phyloP scores from a whole-genome alignment of 1,140 invertebrate species.

The Drosophila athabasca region DNA sequence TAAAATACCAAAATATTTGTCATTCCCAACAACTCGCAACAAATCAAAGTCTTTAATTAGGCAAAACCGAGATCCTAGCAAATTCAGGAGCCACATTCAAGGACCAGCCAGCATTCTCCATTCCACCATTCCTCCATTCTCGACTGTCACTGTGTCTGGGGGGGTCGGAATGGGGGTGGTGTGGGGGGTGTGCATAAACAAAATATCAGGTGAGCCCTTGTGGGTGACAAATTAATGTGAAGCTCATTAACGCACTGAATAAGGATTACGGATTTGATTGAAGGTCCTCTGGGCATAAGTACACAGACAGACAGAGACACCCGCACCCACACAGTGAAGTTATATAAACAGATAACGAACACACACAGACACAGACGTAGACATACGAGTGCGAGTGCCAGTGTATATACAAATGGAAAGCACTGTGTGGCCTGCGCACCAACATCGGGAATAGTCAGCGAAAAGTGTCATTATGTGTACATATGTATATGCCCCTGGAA shows the following conservation, averaged over 20 bases:
- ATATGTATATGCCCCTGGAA: slow-evolving; percentile 38
- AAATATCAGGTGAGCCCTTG: slow-evolving; percentile 69
- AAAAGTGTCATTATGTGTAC: slow-evolving; percentile 74
- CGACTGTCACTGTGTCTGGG: slow-evolving; percentile 28
- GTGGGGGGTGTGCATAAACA: slow-evolving; percentile 22
- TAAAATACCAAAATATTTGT: too few species aligned
- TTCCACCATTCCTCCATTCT: neutral
- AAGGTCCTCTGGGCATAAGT: slow-evolving; percentile 71
- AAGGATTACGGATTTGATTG: slow-evolving; percentile 79
- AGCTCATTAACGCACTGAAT: slow-evolving; percentile 81
- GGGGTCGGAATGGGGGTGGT: too few species aligned
- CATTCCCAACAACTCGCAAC: too few species aligned
- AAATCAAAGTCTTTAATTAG: slow-evolving; percentile 12
- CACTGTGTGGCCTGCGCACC: slow-evolving; percentile 48
- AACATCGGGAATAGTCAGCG: slow-evolving; percentile 45
- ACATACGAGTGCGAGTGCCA: slow-evolving; percentile 10
- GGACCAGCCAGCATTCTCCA: slow-evolving; percentile 28
- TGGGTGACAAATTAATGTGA: slow-evolving; percentile 76
- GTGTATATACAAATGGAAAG: slow-evolving; percentile 48
- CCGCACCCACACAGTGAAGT: neutral
- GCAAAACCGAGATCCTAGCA: slow-evolving; percentile 3
- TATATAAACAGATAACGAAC: slow-evolving; percentile 47
- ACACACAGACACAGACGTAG: slow-evolving; percentile 20
- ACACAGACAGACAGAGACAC: slow-evolving; percentile 18
- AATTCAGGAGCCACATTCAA: slow-evolving; percentile 10